Evolutionary conservation across 1,140 invertebrate genomes (phyloP).

Genomic region (Neodiprion fabricii): DNA sequence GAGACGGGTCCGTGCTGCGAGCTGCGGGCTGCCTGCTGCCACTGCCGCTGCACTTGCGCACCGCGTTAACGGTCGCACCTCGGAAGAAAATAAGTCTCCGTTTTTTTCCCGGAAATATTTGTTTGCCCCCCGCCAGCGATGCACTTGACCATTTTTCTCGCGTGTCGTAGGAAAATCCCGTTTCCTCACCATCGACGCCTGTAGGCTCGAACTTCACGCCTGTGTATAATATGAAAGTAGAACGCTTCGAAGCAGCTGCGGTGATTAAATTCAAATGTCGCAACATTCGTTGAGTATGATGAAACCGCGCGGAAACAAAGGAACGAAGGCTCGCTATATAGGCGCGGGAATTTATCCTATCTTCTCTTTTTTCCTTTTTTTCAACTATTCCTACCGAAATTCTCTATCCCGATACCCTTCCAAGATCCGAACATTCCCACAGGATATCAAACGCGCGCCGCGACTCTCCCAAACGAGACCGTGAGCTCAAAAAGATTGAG

Average conservation of each 20-base stretch:
- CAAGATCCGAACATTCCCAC: not conserved
- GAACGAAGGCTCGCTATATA: not conserved
- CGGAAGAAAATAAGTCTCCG: no score
- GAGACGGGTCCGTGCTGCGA: not conserved
- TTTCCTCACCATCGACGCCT: no score
- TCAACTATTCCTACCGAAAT: not conserved
- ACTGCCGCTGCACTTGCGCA: no score
- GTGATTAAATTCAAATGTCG: not conserved
- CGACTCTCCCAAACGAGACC: constrained; percentile 3
- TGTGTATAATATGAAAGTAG: no score
- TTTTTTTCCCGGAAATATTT: not conserved
- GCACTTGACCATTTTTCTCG: no score
- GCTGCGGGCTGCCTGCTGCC: not conserved
- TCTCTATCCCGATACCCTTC: not conserved
- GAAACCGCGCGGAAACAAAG: not conserved
- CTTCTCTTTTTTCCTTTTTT: not conserved
- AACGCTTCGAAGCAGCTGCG: no score
- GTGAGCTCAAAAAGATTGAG: constrained; percentile 3
- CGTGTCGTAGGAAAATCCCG: no score
- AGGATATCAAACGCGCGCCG: constrained; percentile 4
- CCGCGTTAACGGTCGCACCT: no score
- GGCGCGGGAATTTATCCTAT: not conserved
- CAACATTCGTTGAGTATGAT: not conserved
- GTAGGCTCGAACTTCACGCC: no score
- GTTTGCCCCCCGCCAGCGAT: no score